These are phyloP conservation scores for Orchesella cincta DNA, from an alignment of 1,140 invertebrate genomes.

Conservation along the genomic window DNA sequence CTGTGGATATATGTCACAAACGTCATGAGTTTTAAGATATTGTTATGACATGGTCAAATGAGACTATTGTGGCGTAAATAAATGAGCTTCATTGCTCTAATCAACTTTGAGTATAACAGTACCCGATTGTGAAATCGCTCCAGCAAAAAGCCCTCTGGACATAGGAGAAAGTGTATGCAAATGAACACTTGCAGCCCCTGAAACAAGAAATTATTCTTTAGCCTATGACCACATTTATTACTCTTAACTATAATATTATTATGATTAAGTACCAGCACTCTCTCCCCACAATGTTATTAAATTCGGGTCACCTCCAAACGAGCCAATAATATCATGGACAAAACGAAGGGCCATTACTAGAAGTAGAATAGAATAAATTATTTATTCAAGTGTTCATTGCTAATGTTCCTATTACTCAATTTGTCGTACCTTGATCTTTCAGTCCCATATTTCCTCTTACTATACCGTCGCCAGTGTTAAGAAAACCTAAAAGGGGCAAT, in stretches of 20 bases:
- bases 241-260: no score
- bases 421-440: slow-evolving; percentile 25
- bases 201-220: no score
- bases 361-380: no score
- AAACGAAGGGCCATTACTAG: slow-evolving; percentile 36
- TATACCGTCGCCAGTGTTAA: slow-evolving; percentile 13
- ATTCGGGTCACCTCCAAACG: slow-evolving; percentile 31
- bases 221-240: no score
- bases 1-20: no score
- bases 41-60: not conserved
- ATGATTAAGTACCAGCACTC: slow-evolving; percentile 22
- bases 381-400: slow-evolving; percentile 58
- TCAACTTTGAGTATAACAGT: no score
- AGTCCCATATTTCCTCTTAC: slow-evolving; percentile 16
- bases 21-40: no score
- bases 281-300: slow-evolving; percentile 31
- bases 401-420: slow-evolving; percentile 54
- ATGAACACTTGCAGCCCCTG: slow-evolving; percentile 47
- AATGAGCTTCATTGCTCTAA: no score
- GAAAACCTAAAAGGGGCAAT: slow-evolving; percentile 14
- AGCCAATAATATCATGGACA: slow-evolving; percentile 14
- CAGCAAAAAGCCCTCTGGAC: slow-evolving; percentile 45
- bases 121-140: slow-evolving; percentile 36
- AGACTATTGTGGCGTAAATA: not conserved
- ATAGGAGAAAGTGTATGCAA: slow-evolving; percentile 48